Base-by-base conservation (phyloP, 1,140 invertebrate genomes). In the Wasmannia auropunctata region DNA sequence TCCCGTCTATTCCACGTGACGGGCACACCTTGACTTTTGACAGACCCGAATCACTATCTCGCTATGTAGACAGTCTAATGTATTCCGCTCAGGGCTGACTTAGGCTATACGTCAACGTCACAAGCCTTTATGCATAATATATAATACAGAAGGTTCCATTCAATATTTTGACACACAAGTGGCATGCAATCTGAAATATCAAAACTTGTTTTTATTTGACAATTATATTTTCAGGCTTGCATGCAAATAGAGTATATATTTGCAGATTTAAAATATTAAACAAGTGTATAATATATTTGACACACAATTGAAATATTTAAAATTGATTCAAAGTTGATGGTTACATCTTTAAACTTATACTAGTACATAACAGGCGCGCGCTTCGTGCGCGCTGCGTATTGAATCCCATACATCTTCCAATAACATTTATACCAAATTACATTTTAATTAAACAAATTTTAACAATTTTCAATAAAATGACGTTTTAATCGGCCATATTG, bases 41-140 rank as follows among this genome's bases (percentile, higher is more conserved):
- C 67, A 74, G 79, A 72, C 14, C 14, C 67, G 79, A 83, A 83
- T 74, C 37, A 37, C 67, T 81, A 34, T 46, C 76, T 80, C n/a
- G 77, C 77, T 65, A 56, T 43, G 65, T 81, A 81, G 77, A 81
- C 51, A 72, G 67, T 37, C 67, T 83, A 83, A 83, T 83, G 67
- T 51, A 83, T 83, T 72, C 37, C 67, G 25, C 49, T 37, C 34
- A 5, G n/a, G 4, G 67, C 67, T 46, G 54, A 58, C 51, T 83
- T 83, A 46, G 51, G 51, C 37, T 74, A 74, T 83, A 83, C 51
- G 67, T 83, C 79, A 83, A 83, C 14, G 67, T 83, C 79, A 83
- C 67, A 25, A 72, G 14, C 67, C 51, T 74, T 83, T 74, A 58
- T 83, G 40, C 37, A 72, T 83, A 83, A 83, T 34, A 74, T 83